phyloP scores from a whole-genome alignment of 2,797 vertebrate genomes.

The Pipistrellus pygmaeus region DNA sequence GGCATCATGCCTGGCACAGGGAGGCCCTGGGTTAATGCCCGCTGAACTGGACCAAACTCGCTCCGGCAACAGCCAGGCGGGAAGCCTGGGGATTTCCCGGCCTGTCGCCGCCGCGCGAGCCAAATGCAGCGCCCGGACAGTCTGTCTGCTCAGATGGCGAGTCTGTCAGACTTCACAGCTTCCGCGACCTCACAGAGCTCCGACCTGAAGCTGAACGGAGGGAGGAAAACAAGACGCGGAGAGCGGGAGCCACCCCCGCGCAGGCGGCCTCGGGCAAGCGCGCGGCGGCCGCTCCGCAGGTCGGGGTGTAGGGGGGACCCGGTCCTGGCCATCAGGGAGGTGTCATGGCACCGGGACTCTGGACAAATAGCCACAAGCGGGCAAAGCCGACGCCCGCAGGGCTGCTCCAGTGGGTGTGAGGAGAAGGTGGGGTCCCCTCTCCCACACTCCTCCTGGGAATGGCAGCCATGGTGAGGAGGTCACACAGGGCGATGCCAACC shows the following conservation, averaged over 20 bases:
- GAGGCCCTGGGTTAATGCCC: neutral
- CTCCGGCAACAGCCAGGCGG: slow-evolving; percentile 31
- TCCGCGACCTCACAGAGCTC: slow-evolving; percentile 57
- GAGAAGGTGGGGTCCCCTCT: too few species aligned
- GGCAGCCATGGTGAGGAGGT: too few species aligned
- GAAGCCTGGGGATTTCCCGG: slow-evolving; percentile 46
- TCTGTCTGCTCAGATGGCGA: slow-evolving; percentile 57
- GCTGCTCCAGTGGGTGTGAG: too few species aligned
- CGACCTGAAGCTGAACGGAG: slow-evolving; percentile 63
- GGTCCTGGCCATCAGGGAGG: too few species aligned
- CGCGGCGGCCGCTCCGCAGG: neutral
- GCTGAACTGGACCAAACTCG: neutral
- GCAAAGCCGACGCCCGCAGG: too few species aligned
- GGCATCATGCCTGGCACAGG: neutral
- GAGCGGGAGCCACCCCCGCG: neutral
- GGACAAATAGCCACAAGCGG: too few species aligned
- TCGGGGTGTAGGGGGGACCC: too few species aligned
- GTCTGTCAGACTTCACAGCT: slow-evolving; percentile 70
- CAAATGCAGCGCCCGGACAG: slow-evolving; percentile 55
- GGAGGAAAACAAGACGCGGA: neutral
- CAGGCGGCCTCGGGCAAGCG: neutral
- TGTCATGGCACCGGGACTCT: too few species aligned
- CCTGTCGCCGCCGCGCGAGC: neutral
- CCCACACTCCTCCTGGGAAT: too few species aligned
- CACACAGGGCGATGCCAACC: too few species aligned